Evolutionary conservation across 2,113 vertebrate species (phyloP), one percentile per base, ranked within the genome.

Genomic region (Bostrychus sinensis): DNA sequence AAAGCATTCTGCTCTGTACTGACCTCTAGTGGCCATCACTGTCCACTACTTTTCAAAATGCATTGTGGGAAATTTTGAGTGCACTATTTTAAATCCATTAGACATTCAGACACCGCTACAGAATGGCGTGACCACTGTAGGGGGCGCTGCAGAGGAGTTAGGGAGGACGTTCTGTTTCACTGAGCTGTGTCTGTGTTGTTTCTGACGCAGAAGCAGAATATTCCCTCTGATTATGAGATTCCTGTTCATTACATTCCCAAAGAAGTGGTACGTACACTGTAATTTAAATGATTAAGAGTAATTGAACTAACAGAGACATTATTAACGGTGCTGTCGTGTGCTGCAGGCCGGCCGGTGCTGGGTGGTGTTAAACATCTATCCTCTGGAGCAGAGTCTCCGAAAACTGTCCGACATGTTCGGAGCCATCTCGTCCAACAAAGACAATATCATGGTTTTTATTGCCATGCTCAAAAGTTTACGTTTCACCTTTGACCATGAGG

Each of bases 191-290:
- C 1, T 36, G 55, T n/a, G 2, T 48, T 34, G 4, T 70, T 43
- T 51, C 37, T 23, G 0, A 12, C 45, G 2, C 11, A 90, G 89
- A 84, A 84, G 77, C 84, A 90, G 77, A 90, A 90, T 56, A 86
- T 90, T 56, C 89, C 89, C 5, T 84, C 78, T 7, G 89, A 90
- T 82, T 90, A 90, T 89, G 82, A 83, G 70, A 90, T 90, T 74
- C 84, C 87, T 54, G 46, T 90, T 55, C 79, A 56, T 60, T 86
- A 74, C 79, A 89, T 90, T 83, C 87, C 87, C 69, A 83, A 76
- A 85, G 87, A 89, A 78, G 82, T 85, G 87, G 89, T 90, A 75
- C 0, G 86, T 83, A 71, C 48, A 32, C 50, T 34, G 19, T 42
- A 4, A 36, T 32, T 1, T n/a, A 9, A 11, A 46, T 23, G 11